Evolutionary conservation across 2,888 invertebrate genomes (phyloP).

Genomic region (Argyra leucocephala): DNA sequence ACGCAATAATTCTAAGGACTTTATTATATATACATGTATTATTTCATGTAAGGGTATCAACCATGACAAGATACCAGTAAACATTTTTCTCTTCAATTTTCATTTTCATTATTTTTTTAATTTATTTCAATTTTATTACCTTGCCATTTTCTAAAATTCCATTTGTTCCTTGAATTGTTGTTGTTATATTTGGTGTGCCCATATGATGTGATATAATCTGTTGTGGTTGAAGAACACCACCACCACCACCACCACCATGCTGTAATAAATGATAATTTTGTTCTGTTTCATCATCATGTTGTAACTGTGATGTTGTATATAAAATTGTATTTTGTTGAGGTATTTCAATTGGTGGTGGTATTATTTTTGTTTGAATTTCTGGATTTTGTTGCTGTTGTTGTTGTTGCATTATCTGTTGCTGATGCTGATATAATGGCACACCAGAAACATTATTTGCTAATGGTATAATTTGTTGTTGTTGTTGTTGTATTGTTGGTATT

Average conservation of each 20-base stretch:
- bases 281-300: constrained; percentile 4
- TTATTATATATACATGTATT: background rate
- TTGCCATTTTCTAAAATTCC: constrained; percentile 39
- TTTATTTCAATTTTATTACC: constrained; percentile 36
- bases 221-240: constrained; percentile 19
- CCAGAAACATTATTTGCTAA: background rate
- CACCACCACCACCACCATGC: background rate
- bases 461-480: background rate
- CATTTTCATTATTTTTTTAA: constrained; percentile 14
- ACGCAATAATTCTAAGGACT: background rate
- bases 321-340: constrained; percentile 26
- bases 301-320: constrained; percentile 23
- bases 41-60: too few species aligned
- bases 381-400: constrained; percentile 9
- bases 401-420: constrained; percentile 6
- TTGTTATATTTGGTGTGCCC: constrained; percentile 26
- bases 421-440: background rate
- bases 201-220: constrained; percentile 27
- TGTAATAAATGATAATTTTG: background rate
- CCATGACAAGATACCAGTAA: background rate
- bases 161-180: constrained; percentile 27
- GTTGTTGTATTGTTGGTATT: background rate
- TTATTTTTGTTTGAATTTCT: constrained; percentile 31
- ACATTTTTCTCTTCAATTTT: constrained; percentile 12
- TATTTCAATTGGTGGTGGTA: constrained; percentile 39